Conservation (phyloP, 2,113 vertebrate genomes). For the Argyrosomus japonicus region DNA sequence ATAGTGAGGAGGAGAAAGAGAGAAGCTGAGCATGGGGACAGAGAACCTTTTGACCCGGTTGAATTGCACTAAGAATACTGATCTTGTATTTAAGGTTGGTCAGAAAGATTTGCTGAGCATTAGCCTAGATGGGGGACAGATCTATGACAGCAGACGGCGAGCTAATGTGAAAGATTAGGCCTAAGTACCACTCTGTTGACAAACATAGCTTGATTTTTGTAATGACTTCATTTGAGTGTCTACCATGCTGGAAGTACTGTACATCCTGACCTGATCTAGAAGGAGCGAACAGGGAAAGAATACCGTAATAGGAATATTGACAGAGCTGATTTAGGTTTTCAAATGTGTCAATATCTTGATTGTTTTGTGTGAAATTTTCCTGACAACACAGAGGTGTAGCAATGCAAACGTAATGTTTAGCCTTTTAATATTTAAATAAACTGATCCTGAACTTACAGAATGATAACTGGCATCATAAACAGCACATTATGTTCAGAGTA, state of each 20-base stretch:
- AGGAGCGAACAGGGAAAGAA: background rate
- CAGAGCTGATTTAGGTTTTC: background rate
- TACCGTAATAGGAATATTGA: background rate
- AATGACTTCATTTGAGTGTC: background rate
- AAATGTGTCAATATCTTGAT: background rate
- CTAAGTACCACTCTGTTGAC: conserved; percentile 33
- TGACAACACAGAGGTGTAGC: background rate
- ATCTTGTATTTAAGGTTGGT: conserved; percentile 1
- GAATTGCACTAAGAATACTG: conserved; percentile 1
- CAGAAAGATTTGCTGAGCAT: conserved; percentile 40
- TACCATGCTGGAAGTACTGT: background rate
- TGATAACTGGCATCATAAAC: background rate
- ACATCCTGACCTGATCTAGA: conserved; percentile 24
- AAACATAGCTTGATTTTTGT: conserved; percentile 21
- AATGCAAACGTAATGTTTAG: too few relatives aligned
- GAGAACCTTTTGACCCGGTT: conserved; percentile 35
- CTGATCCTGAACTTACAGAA: background rate
- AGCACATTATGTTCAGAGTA: background rate
- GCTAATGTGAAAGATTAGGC: conserved; percentile 44
- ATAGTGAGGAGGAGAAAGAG: background rate
- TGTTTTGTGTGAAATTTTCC: background rate
- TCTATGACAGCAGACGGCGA: conserved; percentile 25
- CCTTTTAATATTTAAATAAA: background rate
- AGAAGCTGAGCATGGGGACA: conserved; percentile 1
- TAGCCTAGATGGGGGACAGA: conserved; percentile 37